Evolutionary conservation across 92 coral and sea anemone species (phyloP).

Genomic region (Blastomussa wellsi): DNA sequence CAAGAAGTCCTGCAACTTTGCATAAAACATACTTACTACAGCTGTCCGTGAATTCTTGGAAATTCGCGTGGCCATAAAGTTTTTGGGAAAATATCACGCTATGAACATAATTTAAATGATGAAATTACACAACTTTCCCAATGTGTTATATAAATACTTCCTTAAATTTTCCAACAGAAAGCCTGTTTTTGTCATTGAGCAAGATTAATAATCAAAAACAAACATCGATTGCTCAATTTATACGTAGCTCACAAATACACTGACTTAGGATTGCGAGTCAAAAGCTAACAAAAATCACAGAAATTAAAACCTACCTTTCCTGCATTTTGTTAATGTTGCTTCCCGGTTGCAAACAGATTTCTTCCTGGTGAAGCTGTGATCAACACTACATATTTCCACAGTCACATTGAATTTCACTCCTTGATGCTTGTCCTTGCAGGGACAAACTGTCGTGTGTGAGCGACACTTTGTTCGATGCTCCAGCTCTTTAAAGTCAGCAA

Average conservation of each 20-base stretch:
- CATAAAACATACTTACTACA: too few species aligned
- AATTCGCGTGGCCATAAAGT: not conserved
- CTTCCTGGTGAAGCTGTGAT: not conserved
- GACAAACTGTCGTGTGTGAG: not conserved
- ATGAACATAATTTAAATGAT: not conserved
- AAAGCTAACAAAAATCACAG: not conserved
- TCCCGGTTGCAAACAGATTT: not conserved
- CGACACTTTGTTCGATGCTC: not conserved
- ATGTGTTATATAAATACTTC: not conserved
- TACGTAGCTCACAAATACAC: not conserved
- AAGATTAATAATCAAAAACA: not conserved
- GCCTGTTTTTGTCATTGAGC: not conserved
- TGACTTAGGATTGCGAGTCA: not conserved
- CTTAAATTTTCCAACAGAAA: not conserved
- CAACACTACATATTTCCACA: not conserved
- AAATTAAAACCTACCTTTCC: conserved; percentile 12
- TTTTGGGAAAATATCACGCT: not conserved
- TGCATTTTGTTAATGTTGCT: not conserved
- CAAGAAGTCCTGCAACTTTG: too few species aligned
- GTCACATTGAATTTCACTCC: not conserved
- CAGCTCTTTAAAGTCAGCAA: not conserved
- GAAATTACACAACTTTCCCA: not conserved
- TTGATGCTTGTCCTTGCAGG: not conserved
- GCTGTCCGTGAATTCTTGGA: not conserved
- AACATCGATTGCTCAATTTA: too few species aligned